phyloP scores from a whole-genome alignment of 2,888 invertebrate species.

The Microplitis manilae region DNA sequence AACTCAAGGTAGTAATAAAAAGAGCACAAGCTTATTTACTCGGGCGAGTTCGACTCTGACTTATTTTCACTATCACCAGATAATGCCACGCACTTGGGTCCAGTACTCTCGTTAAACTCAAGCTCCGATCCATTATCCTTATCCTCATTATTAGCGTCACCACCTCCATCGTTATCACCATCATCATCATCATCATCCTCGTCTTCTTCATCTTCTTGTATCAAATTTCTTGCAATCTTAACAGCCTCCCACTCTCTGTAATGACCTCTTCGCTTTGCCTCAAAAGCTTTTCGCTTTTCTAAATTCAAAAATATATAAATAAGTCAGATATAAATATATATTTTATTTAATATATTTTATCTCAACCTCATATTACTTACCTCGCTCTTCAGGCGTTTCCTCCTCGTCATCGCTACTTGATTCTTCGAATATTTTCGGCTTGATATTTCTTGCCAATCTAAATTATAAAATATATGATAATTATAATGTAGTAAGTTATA shows the following conservation, averaged over 20 bases:
- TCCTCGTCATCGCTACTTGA: constrained; percentile 67
- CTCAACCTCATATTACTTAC: constrained; percentile 51
- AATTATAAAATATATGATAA: neutral
- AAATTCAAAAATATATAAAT: constrained; percentile 27
- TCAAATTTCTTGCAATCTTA: constrained; percentile 90
- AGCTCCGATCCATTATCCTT: constrained; percentile 48
- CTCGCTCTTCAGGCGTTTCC: constrained; percentile 74
- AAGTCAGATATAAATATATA: neutral
- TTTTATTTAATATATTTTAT: neutral
- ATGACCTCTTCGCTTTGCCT: constrained; percentile 94
- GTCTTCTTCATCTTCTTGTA: constrained; percentile 89
- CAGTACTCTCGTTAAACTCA: constrained; percentile 53
- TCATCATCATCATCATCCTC: constrained; percentile 72
- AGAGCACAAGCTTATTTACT: constrained; percentile 39
- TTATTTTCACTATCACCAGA: constrained; percentile 63
- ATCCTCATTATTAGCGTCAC: constrained; percentile 47
- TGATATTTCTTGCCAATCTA: constrained; percentile 70
- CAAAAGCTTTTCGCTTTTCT: constrained; percentile 86
- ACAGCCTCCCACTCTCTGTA: constrained; percentile 98
- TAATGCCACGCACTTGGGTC: constrained; percentile 66
- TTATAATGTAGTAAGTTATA: constrained; percentile 1
- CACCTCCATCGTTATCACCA: constrained; percentile 47
- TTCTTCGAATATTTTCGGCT: constrained; percentile 72
- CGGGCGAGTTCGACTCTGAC: constrained; percentile 54
- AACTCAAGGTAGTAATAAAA: neutral